Conservation (phyloP, 2,888 invertebrate species). For the Drosophila flavopinicola region DNA sequence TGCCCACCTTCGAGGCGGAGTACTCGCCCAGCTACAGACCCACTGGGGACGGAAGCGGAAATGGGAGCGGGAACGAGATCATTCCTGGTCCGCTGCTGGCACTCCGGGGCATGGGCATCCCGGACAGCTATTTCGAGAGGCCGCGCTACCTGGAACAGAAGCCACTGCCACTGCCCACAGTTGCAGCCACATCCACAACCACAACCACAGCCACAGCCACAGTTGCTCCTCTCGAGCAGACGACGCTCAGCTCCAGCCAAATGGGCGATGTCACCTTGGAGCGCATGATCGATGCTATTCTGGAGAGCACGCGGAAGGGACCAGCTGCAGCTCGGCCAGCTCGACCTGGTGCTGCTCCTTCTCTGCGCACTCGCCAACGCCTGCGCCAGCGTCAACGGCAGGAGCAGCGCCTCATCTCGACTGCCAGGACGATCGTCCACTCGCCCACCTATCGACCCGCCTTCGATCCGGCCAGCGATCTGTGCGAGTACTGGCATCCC, state of each 20-base stretch:
- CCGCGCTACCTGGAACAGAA: conserved; percentile 81
- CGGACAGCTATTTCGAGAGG: conserved; percentile 84
- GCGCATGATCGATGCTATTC: conserved; percentile 84
- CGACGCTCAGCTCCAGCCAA: conserved; percentile 79
- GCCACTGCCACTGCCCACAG: conserved; percentile 3
- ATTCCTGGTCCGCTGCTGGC: conserved; percentile 82
- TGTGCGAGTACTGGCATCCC: conserved; percentile 83
- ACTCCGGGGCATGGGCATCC: conserved; percentile 82
- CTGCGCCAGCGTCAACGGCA: conserved; percentile 9
- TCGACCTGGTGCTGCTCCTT: conserved; percentile 3
- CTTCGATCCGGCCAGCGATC: conserved; percentile 84
- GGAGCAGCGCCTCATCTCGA: conserved; percentile 17
- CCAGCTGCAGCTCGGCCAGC: conserved; percentile 27
- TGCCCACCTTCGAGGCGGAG: conserved; percentile 83
- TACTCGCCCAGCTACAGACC: conserved; percentile 80
- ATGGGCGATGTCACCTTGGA: conserved; percentile 84
- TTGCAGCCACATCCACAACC: too few relatives aligned
- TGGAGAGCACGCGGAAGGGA: conserved; percentile 83
- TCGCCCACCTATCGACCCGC: conserved; percentile 83
- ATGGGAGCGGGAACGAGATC: conserved; percentile 33
- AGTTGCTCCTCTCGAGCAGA: conserved; percentile 33
- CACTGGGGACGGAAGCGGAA: not conserved
- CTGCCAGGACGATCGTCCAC: conserved; percentile 64
- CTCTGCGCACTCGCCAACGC: conserved; percentile 18
- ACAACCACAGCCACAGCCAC: not conserved